Evolutionary conservation across 2,797 vertebrate species (phyloP), one percentile per base, ranked within the genome.

Genomic region (Anguilla obscura): DNA sequence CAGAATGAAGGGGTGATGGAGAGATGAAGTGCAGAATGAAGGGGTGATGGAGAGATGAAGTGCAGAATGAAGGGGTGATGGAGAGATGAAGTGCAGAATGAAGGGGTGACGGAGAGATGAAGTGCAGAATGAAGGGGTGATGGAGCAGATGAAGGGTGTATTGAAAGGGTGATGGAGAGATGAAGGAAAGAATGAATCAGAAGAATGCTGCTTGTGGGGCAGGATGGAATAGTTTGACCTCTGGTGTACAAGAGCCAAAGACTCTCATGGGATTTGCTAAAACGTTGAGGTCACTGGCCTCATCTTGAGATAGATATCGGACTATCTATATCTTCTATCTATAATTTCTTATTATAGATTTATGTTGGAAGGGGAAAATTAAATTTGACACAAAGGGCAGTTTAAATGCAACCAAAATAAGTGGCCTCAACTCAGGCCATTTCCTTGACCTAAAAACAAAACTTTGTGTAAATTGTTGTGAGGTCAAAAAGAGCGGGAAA

Each of bases 221-320:
- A 89, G 84, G 1, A 88, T 92, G 95, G 94, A 95, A 95, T 92
- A 94, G 93, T 94, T 85, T 94, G 93, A 94, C 94, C 94, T 76
- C 86, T 84, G 87, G 93, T 94, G 94, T 92, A 93, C 89, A 87
- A 85, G 87, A 93, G 89, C 92, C 90, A 91, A 92, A 91, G 93
- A 90, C 90, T 94, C 94, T 92, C 92, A 66, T 18, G 90, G 90
- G 88, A 82, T 82, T 82, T n/a, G 5, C 5, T n/a, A 12, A 48
- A 83, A 69, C 40, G 30, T 50, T 87, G 33, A 40, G 79, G 87
- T 52, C 79, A 82, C 18, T 48, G 80, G 58, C 54, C 58, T 33
- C 30, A 84, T 87, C 56, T 24, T 33, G 58, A 83, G 86, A 87
- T 87, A 69, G 79, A 84, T 84, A 52, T 84, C 87, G 79, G 48